phyloP scores from a whole-genome alignment of 2,888 invertebrate genomes.

The Ecdyonurus torrentis region DNA sequence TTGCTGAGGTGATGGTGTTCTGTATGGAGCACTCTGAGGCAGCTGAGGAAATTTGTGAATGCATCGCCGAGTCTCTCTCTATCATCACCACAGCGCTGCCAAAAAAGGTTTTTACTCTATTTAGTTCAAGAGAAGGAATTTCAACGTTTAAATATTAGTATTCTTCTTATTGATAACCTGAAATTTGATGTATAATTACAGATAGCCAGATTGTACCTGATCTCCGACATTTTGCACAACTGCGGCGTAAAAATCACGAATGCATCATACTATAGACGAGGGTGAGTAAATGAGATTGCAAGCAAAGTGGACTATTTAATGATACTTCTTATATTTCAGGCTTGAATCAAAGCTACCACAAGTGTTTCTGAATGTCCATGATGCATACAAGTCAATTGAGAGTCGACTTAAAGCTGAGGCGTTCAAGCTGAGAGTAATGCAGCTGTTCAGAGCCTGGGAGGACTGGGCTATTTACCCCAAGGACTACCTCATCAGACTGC shows the following conservation, averaged over 20 bases:
- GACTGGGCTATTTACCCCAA: slow-evolving; percentile 94
- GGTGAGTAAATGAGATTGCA: slow-evolving; percentile 35
- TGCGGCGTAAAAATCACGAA: slow-evolving; percentile 92
- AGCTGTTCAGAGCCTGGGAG: slow-evolving; percentile 91
- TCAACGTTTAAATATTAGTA: slow-evolving; percentile 9
- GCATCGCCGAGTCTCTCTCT: slow-evolving; percentile 72
- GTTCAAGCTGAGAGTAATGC: slow-evolving; percentile 76
- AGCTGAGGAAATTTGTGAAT: slow-evolving; percentile 88
- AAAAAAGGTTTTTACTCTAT: slow-evolving; percentile 40
- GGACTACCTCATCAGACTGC: slow-evolving; percentile 72
- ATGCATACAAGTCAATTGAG: slow-evolving; percentile 56
- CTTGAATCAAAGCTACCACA: slow-evolving; percentile 67
- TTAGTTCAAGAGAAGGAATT: background rate
- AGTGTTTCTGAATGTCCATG: slow-evolving; percentile 58
- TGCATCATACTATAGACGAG: slow-evolving; percentile 80
- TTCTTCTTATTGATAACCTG: too few relatives aligned
- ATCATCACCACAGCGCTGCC: slow-evolving; percentile 59
- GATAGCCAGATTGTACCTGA: slow-evolving; percentile 81
- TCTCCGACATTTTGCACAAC: slow-evolving; percentile 94
- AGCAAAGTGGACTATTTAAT: background rate
- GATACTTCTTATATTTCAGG: slow-evolving; percentile 27
- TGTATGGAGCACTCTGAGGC: slow-evolving; percentile 98
- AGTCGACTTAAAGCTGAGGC: slow-evolving; percentile 89
- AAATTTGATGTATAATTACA: too few relatives aligned
- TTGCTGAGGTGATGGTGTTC: slow-evolving; percentile 96